These are phyloP conservation scores for Drosophila maculinotata DNA, from an alignment of 2,888 invertebrate species.

Conservation along the genomic window DNA sequence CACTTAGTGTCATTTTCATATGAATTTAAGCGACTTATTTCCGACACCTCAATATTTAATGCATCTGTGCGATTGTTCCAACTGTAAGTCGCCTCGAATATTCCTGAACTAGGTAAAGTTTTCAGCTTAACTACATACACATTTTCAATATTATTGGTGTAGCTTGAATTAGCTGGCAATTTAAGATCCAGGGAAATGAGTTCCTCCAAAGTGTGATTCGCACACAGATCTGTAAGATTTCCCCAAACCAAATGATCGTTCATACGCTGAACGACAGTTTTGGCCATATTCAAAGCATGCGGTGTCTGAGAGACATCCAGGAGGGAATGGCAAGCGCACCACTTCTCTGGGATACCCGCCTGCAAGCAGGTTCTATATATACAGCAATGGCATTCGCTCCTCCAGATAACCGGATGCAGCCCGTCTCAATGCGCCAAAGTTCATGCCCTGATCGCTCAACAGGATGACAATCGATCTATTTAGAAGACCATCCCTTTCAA, in stretches of 20 bases:
- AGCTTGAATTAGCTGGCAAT: constrained; percentile 6
- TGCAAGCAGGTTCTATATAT: constrained; percentile 84
- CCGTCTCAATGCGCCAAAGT: constrained; percentile 88
- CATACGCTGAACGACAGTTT: constrained; percentile 28
- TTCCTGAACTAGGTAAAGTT: constrained; percentile 6
- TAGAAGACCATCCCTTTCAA: constrained; percentile 86
- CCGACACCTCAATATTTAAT: constrained; percentile 78
- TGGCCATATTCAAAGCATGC: background rate
- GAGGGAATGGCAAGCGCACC: constrained; percentile 85
- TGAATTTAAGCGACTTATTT: constrained; percentile 87
- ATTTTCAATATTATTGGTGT: too few species aligned
- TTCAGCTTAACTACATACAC: too few species aligned
- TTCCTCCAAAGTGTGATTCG: constrained; percentile 6
- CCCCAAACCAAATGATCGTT: constrained; percentile 21
- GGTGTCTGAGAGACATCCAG: background rate
- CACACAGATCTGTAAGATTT: constrained; percentile 15
- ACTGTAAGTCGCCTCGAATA: constrained; percentile 39
- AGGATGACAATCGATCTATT: constrained; percentile 88
- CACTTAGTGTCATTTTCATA: constrained; percentile 86
- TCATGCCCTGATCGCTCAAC: constrained; percentile 91
- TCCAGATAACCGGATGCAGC: constrained; percentile 90
- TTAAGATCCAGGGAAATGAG: constrained; percentile 19
- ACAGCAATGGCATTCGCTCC: constrained; percentile 90
- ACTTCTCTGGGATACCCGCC: constrained; percentile 59
- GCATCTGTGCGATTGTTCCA: constrained; percentile 24